A percentile compares a stretch with the other conserved stretches of the same genome.
Evolutionary conservation across 2,888 invertebrate species (phyloP).

Genomic region (Drosophila mercatorum): DNA sequence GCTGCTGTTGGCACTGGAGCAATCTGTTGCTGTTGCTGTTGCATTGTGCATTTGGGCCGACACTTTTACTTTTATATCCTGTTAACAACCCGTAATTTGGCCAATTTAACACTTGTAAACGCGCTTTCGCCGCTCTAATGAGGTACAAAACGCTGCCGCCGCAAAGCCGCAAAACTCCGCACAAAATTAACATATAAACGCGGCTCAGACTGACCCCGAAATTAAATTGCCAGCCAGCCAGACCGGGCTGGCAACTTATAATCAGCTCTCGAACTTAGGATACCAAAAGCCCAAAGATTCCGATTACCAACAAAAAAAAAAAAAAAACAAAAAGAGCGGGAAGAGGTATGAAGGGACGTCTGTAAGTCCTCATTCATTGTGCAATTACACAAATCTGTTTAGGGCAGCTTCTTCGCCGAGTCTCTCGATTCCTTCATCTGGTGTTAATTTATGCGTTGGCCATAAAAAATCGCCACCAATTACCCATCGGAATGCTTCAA

Average conservation of each 20-base stretch:
- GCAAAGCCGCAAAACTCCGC: constrained; percentile 34
- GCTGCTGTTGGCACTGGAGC: neutral
- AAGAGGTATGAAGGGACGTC: neutral
- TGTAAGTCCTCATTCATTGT: constrained; percentile 38
- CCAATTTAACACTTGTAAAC: constrained; percentile 81
- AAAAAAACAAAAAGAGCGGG: neutral
- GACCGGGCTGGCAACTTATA: constrained; percentile 50
- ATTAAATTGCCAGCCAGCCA: constrained; percentile 65
- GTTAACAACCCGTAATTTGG: constrained; percentile 78
- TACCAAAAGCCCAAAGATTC: constrained; percentile 57
- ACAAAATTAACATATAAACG: constrained; percentile 72
- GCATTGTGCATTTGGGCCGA: constrained; percentile 37
- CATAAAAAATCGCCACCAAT: constrained; percentile 75
- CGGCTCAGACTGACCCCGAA: constrained; percentile 54
- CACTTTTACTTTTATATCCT: constrained; percentile 79
- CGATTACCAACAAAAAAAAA: constrained; percentile 34
- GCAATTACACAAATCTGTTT: constrained; percentile 77
- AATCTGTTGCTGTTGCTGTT: constrained; percentile 28
- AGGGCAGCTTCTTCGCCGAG: constrained; percentile 22
- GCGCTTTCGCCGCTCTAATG: constrained; percentile 80
- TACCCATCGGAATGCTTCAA: constrained; percentile 76
- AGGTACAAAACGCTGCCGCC: constrained; percentile 71
- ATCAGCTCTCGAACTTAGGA: constrained; percentile 53
- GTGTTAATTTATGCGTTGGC: constrained; percentile 78
- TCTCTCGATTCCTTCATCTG: constrained; percentile 41